These are phyloP conservation scores for Stichodactyla helianthus DNA, from an alignment of 64 coral and sea anemone genomes.

Conservation along the genomic window DNA sequence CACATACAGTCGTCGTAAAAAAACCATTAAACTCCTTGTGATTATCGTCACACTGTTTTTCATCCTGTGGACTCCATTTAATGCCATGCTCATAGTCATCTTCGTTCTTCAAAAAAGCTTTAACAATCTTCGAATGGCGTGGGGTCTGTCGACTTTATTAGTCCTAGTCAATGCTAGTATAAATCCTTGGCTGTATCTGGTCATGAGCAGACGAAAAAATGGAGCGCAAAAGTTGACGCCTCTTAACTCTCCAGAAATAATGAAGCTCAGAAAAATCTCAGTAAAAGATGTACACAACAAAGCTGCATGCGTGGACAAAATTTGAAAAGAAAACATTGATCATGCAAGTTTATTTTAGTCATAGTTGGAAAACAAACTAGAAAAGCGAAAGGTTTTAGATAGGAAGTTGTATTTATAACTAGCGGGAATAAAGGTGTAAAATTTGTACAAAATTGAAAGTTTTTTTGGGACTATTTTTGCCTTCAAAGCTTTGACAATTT, in stretches of 20 bases:
- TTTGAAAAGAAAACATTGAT: too few species aligned
- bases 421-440: too few species aligned
- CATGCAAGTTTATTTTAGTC: too few species aligned
- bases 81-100: conserved; percentile 32
- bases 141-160: conserved; percentile 11
- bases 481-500: too few species aligned
- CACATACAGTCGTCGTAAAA: conserved; percentile 7
- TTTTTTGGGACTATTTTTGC: too few species aligned
- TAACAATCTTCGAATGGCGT: background rate
- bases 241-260: background rate
- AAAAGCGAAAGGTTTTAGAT: too few species aligned
- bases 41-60: conserved; percentile 34
- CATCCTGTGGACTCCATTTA: conserved; percentile 45
- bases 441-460: too few species aligned
- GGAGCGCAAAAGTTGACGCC: background rate
- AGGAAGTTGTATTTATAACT: too few species aligned
- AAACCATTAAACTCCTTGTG: conserved; percentile 21
- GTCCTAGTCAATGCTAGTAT: conserved; percentile 23
- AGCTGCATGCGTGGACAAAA: too few species aligned
- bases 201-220: conserved; percentile 3
- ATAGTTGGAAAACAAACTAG: too few species aligned
- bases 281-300: background rate
- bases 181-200: conserved; percentile 36
- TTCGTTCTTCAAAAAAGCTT: conserved; percentile 24
- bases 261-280: background rate